Conservation (phyloP, 2,888 invertebrate species). For the Odontocerum albicorne region DNA sequence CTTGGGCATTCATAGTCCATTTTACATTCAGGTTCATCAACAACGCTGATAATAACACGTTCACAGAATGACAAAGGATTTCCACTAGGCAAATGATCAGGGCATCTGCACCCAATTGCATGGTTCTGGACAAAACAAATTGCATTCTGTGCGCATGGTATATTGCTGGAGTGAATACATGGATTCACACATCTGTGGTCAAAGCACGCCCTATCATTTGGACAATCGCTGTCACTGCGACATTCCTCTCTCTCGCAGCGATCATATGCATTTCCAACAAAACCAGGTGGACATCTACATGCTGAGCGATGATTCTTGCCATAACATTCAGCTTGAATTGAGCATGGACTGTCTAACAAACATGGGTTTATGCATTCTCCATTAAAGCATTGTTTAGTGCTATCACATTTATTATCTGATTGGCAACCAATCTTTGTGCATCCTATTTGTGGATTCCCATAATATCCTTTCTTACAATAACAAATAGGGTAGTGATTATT, state of each 20-base stretch:
- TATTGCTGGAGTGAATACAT: constrained; percentile 63
- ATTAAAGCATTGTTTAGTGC: constrained; percentile 79
- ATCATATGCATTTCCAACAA: constrained; percentile 77
- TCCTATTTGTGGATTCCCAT: constrained; percentile 82
- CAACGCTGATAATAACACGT: constrained; percentile 49
- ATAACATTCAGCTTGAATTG: constrained; percentile 81
- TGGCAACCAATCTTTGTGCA: constrained; percentile 82
- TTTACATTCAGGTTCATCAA: constrained; percentile 68
- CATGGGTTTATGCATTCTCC: constrained; percentile 83
- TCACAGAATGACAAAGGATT: constrained; percentile 80
- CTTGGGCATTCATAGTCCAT: constrained; percentile 80
- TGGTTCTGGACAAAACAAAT: constrained; percentile 81
- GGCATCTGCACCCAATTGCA: constrained; percentile 80
- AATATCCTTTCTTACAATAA: constrained; percentile 77
- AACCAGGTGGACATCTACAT: constrained; percentile 77
- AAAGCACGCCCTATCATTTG: constrained; percentile 71
- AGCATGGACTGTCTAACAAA: constrained; percentile 76
- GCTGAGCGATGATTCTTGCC: constrained; percentile 77
- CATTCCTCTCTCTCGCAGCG: constrained; percentile 80
- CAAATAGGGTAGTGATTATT: constrained; percentile 85
- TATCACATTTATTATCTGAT: constrained; percentile 79
- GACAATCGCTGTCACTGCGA: constrained; percentile 76
- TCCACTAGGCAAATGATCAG: constrained; percentile 74
- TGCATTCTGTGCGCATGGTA: constrained; percentile 80
- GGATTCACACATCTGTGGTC: constrained; percentile 77